These are phyloP conservation scores for Caenorhabditis sp. DNA, from an alignment of 2,888 invertebrate genomes.

Conservation along the genomic window DNA sequence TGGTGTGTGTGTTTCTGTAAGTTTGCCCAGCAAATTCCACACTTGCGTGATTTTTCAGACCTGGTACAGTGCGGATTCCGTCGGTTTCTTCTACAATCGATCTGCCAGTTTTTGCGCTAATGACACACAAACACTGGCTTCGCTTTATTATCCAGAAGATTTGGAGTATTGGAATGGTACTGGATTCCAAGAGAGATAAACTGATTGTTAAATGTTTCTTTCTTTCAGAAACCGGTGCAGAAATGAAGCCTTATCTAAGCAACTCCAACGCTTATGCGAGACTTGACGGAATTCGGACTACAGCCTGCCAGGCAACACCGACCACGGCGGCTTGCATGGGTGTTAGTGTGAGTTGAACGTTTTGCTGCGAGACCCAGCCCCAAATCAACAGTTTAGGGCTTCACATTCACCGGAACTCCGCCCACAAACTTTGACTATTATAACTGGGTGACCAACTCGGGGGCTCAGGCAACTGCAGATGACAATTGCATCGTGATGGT, in stretches of 20 bases:
- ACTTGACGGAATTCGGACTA: constrained; percentile 13
- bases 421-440: constrained; percentile 16
- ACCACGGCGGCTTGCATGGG: constrained; percentile 20
- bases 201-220: not conserved
- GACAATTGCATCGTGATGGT: constrained; percentile 20
- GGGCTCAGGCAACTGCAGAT: constrained; percentile 9
- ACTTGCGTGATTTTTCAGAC: no score
- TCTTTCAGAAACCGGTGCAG: not conserved
- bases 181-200: not conserved
- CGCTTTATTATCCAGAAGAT: constrained; percentile 20
- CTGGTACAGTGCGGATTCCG: not conserved
- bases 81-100: not conserved
- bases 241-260: not conserved
- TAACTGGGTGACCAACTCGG: constrained; percentile 28
- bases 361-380: no score
- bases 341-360: not conserved
- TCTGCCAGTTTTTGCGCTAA: not conserved
- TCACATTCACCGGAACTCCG: constrained; percentile 8
- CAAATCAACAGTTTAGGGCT: constrained; percentile 35
- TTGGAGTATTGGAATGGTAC: not conserved
- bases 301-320: constrained; percentile 13
- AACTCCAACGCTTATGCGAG: constrained; percentile 13
- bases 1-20: constrained; percentile 3
- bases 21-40: no score
- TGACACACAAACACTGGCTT: not conserved